Conservation (phyloP, 2,113 vertebrate species). For the Pyrgilauda ruficollis region DNA sequence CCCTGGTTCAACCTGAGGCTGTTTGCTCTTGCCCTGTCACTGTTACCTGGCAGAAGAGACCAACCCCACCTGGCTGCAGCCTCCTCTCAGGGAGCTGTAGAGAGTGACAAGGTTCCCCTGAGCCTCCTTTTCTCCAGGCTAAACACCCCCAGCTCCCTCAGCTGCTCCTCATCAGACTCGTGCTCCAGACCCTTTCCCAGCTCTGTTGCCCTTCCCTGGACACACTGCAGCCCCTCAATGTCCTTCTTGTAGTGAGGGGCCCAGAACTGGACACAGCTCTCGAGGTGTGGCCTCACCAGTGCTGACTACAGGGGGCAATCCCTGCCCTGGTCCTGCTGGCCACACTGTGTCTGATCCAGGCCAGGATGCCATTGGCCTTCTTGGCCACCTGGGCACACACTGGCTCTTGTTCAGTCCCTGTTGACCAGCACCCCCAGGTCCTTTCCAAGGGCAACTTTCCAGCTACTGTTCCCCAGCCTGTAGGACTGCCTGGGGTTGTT, state of each 20-base stretch:
- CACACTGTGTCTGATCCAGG: background rate
- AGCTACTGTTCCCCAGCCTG: background rate
- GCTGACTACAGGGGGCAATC: background rate
- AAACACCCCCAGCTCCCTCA: background rate
- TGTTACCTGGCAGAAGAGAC: background rate
- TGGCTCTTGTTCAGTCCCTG: background rate
- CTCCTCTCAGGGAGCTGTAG: background rate
- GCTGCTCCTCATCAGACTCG: rapidly evolving
- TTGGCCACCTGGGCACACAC: rapidly evolving
- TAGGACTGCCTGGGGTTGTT: rapidly evolving
- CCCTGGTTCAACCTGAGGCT: background rate
- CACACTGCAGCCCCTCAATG: rapidly evolving
- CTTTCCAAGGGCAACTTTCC: background rate
- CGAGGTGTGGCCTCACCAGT: rapidly evolving
- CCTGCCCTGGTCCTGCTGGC: background rate
- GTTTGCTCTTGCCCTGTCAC: background rate
- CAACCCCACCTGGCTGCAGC: rapidly evolving
- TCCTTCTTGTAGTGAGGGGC: background rate
- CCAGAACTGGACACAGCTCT: background rate
- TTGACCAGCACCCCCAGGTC: rapidly evolving
- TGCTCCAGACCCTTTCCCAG: background rate
- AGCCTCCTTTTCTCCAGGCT: background rate
- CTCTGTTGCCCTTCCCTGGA: background rate
- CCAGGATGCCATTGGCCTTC: background rate
- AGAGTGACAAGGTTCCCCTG: too few relatives aligned